These are phyloP conservation scores for Prunella strophiata DNA, from an alignment of 2,797 vertebrate species.

Conservation along the genomic window DNA sequence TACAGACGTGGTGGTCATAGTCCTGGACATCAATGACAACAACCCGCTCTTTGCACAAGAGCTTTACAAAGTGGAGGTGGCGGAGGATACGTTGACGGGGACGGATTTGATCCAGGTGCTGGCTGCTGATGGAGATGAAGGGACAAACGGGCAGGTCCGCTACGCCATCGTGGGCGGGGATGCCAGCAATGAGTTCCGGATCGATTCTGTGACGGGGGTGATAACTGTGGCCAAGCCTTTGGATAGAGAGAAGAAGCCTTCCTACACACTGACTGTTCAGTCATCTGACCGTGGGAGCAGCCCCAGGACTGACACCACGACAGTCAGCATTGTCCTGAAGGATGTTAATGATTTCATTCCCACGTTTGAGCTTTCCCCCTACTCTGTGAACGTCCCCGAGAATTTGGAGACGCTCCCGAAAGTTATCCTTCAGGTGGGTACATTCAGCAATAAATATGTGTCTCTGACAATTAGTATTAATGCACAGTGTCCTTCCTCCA, in stretches of 20 bases:
- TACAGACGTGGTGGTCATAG: conserved; percentile 86
- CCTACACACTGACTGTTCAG: conserved; percentile 87
- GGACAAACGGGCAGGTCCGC: conserved; percentile 92
- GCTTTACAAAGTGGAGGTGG: conserved; percentile 88
- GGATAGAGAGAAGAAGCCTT: conserved; percentile 84
- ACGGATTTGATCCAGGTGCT: conserved; percentile 89
- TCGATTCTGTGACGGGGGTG: conserved; percentile 91
- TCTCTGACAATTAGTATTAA: background rate
- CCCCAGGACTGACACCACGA: conserved; percentile 83
- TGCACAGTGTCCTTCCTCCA: background rate
- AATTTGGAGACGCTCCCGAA: conserved; percentile 85
- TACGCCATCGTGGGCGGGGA: conserved; percentile 86
- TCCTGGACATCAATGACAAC: conserved; percentile 96
- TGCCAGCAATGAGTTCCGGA: conserved; percentile 84
- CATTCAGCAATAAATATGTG: background rate
- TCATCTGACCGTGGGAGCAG: conserved; percentile 91
- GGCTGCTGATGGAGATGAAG: conserved; percentile 89
- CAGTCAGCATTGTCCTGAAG: conserved; percentile 84
- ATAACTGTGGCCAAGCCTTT: conserved; percentile 90
- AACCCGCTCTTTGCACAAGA: conserved; percentile 89
- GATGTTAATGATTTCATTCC: conserved; percentile 94
- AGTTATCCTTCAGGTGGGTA: conserved; percentile 90
- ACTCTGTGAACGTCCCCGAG: conserved; percentile 87
- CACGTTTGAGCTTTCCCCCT: conserved; percentile 90
- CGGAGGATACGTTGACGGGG: conserved; percentile 88